These are phyloP conservation scores for Cynocephalus volans DNA, from an alignment of 2,113 vertebrate genomes.

Conservation along the genomic window DNA sequence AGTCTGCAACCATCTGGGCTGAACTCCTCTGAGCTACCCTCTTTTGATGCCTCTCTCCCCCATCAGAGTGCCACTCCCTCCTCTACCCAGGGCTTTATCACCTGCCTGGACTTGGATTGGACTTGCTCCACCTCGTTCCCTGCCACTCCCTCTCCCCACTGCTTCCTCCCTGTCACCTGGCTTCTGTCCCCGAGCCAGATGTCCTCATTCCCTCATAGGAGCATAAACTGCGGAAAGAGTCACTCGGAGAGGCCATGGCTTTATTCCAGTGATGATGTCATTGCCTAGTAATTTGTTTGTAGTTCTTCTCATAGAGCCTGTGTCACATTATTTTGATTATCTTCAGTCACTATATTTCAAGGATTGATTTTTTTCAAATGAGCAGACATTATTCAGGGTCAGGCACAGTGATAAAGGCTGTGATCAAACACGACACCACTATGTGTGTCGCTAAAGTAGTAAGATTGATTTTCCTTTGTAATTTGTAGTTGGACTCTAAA, in stretches of 20 bases:
- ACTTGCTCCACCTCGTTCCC: background rate
- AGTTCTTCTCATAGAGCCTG: background rate
- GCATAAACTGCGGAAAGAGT: background rate
- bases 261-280: conserved; percentile 22
- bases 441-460: background rate
- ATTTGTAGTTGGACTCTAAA: conserved; percentile 32
- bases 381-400: conserved; percentile 55
- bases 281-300: background rate
- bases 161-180: background rate
- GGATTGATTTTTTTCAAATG: conserved; percentile 42
- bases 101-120: conserved; percentile 26
- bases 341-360: conserved; percentile 49
- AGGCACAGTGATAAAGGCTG: conserved; percentile 2
- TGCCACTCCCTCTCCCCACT: background rate
- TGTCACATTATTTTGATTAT: conserved; percentile 56
- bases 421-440: background rate
- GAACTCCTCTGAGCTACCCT: background rate
- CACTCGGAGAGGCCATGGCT: conserved; percentile 8
- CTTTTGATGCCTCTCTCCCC: background rate
- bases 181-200: background rate
- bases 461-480: conserved; percentile 53
- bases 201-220: background rate
- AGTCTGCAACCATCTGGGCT: conserved; percentile 6
- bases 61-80: background rate
- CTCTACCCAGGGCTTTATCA: background rate